phyloP scores from a whole-genome alignment of 2,113 vertebrate genomes.

The Oophaga pumilio region DNA sequence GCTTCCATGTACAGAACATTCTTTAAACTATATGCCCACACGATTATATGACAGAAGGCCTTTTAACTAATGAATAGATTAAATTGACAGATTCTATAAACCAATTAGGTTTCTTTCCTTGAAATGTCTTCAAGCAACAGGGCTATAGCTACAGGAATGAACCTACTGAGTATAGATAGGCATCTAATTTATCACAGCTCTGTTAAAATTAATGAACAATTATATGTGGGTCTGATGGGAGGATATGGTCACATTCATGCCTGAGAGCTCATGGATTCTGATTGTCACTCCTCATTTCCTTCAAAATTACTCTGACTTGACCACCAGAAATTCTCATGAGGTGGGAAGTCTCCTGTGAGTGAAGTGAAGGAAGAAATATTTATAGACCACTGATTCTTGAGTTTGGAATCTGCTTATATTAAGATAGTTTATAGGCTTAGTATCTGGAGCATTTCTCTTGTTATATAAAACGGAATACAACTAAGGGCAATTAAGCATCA shows the following conservation, averaged over 20 bases:
- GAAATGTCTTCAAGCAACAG: neutral
- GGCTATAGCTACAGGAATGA: neutral
- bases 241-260: constrained; percentile 44
- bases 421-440: no score
- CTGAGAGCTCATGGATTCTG: constrained; percentile 13
- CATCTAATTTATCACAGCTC: constrained; percentile 20
- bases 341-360: neutral
- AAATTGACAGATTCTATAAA: neutral
- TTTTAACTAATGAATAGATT: neutral
- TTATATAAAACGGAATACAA: neutral
- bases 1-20: neutral
- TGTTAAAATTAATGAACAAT: constrained; percentile 45
- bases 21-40: neutral
- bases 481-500: neutral
- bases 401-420: neutral
- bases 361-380: neutral
- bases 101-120: neutral
- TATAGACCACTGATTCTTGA: neutral
- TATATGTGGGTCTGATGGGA: constrained; percentile 30
- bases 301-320: constrained; percentile 13
- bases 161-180: constrained; percentile 16
- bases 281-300: constrained; percentile 32
- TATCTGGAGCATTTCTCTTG: neutral
- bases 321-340: neutral
- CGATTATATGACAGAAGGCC: neutral